Percentiles rank a stretch among this genome's conserved stretches.
phyloP scores from a whole-genome alignment of 2,113 vertebrate species.

The Syngnathus typhle region DNA sequence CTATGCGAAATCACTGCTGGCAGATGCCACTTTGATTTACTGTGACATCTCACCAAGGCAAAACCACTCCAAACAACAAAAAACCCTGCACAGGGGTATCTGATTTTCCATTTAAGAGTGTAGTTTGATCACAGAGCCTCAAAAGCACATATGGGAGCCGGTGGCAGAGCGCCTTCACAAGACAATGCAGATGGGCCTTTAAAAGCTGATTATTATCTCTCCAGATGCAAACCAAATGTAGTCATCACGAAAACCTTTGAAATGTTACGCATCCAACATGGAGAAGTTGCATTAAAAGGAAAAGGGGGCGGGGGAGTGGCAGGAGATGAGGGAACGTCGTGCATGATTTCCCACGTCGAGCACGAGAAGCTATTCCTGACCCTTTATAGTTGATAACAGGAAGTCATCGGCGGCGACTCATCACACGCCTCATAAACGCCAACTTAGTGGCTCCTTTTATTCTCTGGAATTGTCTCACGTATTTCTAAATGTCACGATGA shows the following conservation, averaged over 20 bases:
- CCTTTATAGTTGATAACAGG: slow-evolving; percentile 9
- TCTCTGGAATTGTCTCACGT: slow-evolving; percentile 1
- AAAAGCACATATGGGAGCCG: slow-evolving; percentile 23
- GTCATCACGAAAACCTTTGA: slow-evolving; percentile 39
- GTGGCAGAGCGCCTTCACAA: slow-evolving; percentile 29
- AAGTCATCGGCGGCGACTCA: slow-evolving; percentile 5
- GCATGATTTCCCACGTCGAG: slow-evolving; percentile 13
- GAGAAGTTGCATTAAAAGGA: slow-evolving; percentile 20
- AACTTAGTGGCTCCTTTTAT: slow-evolving; percentile 14
- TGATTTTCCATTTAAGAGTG: slow-evolving; percentile 37
- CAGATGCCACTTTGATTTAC: slow-evolving; percentile 11
- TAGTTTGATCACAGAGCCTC: slow-evolving; percentile 32
- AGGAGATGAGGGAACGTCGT: slow-evolving; percentile 5
- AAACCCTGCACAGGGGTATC: slow-evolving; percentile 13
- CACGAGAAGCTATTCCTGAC: slow-evolving; percentile 8
- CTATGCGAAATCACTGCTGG: not conserved
- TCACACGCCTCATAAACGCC: slow-evolving; percentile 9
- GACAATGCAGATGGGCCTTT: slow-evolving; percentile 31
- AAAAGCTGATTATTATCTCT: slow-evolving; percentile 50
- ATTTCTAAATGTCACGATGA: slow-evolving; percentile 13
- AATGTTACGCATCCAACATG: slow-evolving; percentile 32
- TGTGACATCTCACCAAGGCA: not conserved
- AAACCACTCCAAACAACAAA: slow-evolving; percentile 6
- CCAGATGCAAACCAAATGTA: slow-evolving; percentile 55
- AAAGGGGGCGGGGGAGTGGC: slow-evolving; percentile 17